phyloP scores from a whole-genome alignment of 2,797 vertebrate genomes.

The Emys orbicularis region DNA sequence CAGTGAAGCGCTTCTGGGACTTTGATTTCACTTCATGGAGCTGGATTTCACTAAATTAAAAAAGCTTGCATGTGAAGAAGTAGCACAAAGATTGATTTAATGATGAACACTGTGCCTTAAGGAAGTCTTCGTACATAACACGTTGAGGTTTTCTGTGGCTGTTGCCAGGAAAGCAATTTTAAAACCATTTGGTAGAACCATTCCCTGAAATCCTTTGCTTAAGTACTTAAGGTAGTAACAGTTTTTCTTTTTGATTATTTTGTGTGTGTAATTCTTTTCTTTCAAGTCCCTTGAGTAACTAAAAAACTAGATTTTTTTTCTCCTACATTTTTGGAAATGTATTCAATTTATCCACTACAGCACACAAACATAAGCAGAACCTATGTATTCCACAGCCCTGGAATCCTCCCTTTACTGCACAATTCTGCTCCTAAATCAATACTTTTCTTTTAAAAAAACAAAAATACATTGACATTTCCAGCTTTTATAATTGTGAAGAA shows the following conservation, averaged over 20 bases:
- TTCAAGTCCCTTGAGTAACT: not conserved
- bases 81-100: not conserved
- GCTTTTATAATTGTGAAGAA: not conserved
- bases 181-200: not conserved
- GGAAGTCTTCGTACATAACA: not conserved
- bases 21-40: too few relatives aligned
- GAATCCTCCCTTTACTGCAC: not conserved
- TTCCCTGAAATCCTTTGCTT: not conserved
- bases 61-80: not conserved
- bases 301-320: not conserved
- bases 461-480: not conserved
- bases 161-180: not conserved
- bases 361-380: not conserved
- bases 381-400: not conserved
- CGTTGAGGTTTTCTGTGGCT: not conserved
- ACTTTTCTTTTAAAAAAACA: not conserved
- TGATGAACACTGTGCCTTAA: accelerated
- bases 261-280: not conserved
- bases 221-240: not conserved
- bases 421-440: not conserved
- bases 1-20: accelerated
- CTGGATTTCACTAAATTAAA: accelerated
- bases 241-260: not conserved
- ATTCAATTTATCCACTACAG: not conserved
- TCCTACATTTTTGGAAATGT: not conserved